Evolutionary conservation across 2,113 vertebrate species (phyloP).

Genomic region (Lates calcarifer): DNA sequence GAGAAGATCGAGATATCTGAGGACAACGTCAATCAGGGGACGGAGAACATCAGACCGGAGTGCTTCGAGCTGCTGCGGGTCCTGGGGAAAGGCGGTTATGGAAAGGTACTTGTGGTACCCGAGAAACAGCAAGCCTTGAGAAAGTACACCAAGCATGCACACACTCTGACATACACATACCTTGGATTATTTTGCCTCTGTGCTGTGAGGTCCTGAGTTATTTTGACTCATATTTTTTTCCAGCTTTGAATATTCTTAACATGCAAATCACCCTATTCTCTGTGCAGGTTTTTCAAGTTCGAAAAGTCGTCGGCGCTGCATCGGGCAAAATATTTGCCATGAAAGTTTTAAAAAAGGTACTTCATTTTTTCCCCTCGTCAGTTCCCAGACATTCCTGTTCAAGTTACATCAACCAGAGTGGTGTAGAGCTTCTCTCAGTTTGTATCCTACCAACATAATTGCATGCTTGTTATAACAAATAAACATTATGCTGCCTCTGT

Average conservation of each 20-base stretch:
- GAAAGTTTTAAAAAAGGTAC: slow-evolving; percentile 99
- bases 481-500: slow-evolving; percentile 49
- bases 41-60: slow-evolving; percentile 97
- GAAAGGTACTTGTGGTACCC: slow-evolving; percentile 88
- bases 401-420: neutral
- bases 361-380: neutral
- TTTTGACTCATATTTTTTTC: neutral
- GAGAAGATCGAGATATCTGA: slow-evolving; percentile 99
- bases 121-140: slow-evolving; percentile 18
- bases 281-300: slow-evolving; percentile 96
- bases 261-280: neutral
- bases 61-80: slow-evolving; percentile 98
- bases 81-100: slow-evolving; percentile 98
- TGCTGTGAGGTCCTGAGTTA: neutral
- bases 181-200: neutral
- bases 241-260: neutral
- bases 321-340: slow-evolving; percentile 99
- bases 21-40: slow-evolving; percentile 97
- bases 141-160: neutral
- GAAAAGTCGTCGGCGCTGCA: slow-evolving; percentile 95
- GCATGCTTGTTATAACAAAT: slow-evolving; percentile 38
- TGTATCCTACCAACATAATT: slow-evolving; percentile 19
- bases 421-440: neutral
- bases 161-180: neutral
- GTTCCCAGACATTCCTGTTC: neutral